Base-by-base conservation (phyloP, 1,140 invertebrate species). In the Drosophila serrata region DNA sequence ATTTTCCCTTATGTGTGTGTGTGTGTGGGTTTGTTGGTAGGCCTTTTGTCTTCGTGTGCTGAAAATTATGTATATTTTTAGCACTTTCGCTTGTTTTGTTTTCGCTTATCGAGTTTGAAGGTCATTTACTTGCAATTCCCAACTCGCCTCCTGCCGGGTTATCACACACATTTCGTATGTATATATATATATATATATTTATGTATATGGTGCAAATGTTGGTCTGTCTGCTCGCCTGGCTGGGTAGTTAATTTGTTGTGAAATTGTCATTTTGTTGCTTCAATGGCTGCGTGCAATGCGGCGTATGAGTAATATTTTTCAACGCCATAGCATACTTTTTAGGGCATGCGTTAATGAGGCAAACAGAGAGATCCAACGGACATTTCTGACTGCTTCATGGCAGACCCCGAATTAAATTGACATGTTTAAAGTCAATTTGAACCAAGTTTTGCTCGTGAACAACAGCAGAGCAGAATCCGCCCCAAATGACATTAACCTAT, bases 101-200 rank as follows among this genome's bases (percentile, higher is more conserved):
- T 90, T 90, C 85, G 85, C 85, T 90, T 90, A 90, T 90, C 85
- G 78, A 81, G 85, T 90, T 90, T 90, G 86, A 90, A 90, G 85
- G 85, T 90, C 85, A 90, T 88, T 88, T 85, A 58, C 81, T 84
- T 90, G 85, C 69, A 85, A 81, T 85, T 74, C 74, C 80, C 75
- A 57, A 45, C 56, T 46, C 53, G 37, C n/a, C 17, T 42, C 29
- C 37, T 82, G 42, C 45, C 17, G 62, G 15, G 56, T 61, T 75
- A 68, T 78, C 79, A 64, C 81, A 84, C 76, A 76, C 70, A 75
- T 67, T 69, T 39, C 19, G 19, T 37, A 19, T 55, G 13, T 53
- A 19, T 43, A 6, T 43, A 19, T 43, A 33, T 33, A 33, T 2
- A 33, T 2, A 58, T 43, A 45, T 40, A 8, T 40, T 4, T 0